phyloP scores from a whole-genome alignment of 1,140 invertebrate species.

The Lutraria rhynchaena region DNA sequence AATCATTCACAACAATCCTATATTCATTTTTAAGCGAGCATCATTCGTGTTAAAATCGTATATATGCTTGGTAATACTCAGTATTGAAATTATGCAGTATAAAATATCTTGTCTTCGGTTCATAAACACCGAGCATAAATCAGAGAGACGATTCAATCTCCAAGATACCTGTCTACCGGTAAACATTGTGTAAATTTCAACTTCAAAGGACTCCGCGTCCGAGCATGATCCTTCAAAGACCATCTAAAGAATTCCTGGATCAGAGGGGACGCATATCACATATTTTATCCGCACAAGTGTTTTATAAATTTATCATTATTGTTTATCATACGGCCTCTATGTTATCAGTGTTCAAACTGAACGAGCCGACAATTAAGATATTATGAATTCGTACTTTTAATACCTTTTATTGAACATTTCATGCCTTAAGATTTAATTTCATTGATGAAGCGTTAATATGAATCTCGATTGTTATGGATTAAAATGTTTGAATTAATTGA shows the following conservation, averaged over 20 bases:
- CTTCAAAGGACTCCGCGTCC: slow-evolving; percentile 45
- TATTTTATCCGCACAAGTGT: slow-evolving; percentile 27
- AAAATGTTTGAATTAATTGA: too few species aligned
- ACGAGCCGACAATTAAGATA: slow-evolving; percentile 6
- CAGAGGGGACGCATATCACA: slow-evolving; percentile 44
- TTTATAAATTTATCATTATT: slow-evolving; percentile 55
- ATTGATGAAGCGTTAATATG: too few species aligned
- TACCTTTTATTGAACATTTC: too few species aligned
- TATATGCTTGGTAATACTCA: too few species aligned
- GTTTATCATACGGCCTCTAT: slow-evolving; percentile 30
- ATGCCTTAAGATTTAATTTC: too few species aligned
- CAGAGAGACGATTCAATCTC: slow-evolving; percentile 34
- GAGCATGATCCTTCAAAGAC: slow-evolving; percentile 31
- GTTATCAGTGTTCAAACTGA: slow-evolving; percentile 12
- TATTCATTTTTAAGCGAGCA: too few species aligned
- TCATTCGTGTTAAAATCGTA: too few species aligned
- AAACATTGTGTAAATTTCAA: slow-evolving; percentile 60
- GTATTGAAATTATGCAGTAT: slow-evolving; percentile 17
- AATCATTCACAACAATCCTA: too few species aligned
- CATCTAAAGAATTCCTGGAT: slow-evolving; percentile 55
- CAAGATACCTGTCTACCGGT: slow-evolving; percentile 35
- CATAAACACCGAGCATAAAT: slow-evolving; percentile 47
- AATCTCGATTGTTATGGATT: too few species aligned
- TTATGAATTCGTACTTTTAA: neutral
- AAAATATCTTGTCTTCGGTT: slow-evolving; percentile 16